A percentile compares a stretch with the other conserved stretches of the same genome.
These are phyloP conservation scores for Melanotus villosus DNA, from an alignment of 2,888 invertebrate species.

Conservation along the genomic window DNA sequence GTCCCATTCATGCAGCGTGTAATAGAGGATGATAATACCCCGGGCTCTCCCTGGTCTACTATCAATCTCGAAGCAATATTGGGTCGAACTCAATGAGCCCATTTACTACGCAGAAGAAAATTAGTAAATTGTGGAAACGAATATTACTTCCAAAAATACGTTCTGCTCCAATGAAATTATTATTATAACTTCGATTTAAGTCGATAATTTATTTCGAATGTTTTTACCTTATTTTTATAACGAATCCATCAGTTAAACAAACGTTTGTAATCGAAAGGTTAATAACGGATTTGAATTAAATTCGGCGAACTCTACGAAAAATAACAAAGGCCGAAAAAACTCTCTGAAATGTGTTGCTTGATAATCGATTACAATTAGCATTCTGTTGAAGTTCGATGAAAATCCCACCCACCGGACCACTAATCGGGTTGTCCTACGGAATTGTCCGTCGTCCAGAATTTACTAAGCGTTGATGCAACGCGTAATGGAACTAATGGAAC, in stretches of 20 bases:
- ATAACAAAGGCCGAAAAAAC: slow-evolving; percentile 17
- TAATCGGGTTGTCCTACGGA: slow-evolving; percentile 43
- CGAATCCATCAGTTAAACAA: slow-evolving; percentile 1
- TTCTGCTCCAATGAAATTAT: no score
- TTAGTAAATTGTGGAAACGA: slow-evolving; percentile 4
- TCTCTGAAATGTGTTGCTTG: slow-evolving; percentile 4
- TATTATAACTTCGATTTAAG: no score
- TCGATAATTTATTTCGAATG: background rate
- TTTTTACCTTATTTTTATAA: background rate
- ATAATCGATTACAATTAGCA: slow-evolving; percentile 55
- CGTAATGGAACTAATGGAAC: slow-evolving; percentile 40
- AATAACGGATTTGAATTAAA: slow-evolving; percentile 5
- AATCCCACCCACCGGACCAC: slow-evolving; percentile 51
- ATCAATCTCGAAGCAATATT: slow-evolving; percentile 49
- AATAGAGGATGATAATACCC: slow-evolving; percentile 27
- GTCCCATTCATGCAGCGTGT: slow-evolving; percentile 21
- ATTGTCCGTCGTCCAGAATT: slow-evolving; percentile 34
- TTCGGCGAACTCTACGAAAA: slow-evolving; percentile 11
- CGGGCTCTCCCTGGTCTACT: slow-evolving; percentile 46
- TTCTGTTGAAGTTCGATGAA: slow-evolving; percentile 56
- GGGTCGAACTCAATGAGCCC: slow-evolving; percentile 20
- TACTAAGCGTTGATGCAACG: slow-evolving; percentile 40
- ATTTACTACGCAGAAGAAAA: slow-evolving; percentile 7
- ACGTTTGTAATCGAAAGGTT: slow-evolving; percentile 9
- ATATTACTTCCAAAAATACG: background rate